Evolutionary conservation across 2,113 vertebrate genomes (phyloP).

Genomic region (Rattus norvegicus): DNA sequence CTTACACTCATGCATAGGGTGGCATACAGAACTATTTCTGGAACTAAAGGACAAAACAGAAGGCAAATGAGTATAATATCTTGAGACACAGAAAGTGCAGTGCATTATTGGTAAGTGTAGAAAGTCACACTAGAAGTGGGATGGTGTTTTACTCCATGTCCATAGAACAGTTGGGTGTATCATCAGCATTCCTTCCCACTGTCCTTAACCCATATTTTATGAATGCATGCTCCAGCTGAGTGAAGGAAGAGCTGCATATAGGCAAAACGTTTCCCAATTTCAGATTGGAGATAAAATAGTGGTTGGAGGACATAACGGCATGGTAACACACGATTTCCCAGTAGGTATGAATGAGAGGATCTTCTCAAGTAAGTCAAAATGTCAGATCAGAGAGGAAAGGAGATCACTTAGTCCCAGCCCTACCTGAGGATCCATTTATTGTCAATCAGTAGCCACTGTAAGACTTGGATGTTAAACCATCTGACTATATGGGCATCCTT

Average conservation of each 20-base stretch:
- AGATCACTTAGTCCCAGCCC: accelerated
- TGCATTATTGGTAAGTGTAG: neutral
- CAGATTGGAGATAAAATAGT: neutral
- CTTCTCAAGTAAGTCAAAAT: neutral
- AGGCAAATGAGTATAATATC: neutral
- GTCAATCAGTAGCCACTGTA: neutral
- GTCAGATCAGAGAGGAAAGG: neutral
- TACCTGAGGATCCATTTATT: neutral
- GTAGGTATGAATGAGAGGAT: no score
- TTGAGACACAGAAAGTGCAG: neutral
- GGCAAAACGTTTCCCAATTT: neutral
- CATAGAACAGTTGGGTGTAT: accelerated
- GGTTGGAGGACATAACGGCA: neutral
- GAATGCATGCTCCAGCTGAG: neutral
- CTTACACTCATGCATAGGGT: neutral
- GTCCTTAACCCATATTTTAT: neutral
- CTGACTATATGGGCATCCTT: neutral
- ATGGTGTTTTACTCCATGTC: accelerated
- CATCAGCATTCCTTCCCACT: neutral
- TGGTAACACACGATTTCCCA: neutral
- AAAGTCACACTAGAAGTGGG: neutral
- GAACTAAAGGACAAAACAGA: neutral
- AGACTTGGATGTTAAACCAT: no score
- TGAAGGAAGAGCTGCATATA: neutral
- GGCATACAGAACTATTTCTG: neutral